Evolutionary conservation across 2,797 vertebrate species (phyloP).

Genomic region (Leuciscus waleckii): DNA sequence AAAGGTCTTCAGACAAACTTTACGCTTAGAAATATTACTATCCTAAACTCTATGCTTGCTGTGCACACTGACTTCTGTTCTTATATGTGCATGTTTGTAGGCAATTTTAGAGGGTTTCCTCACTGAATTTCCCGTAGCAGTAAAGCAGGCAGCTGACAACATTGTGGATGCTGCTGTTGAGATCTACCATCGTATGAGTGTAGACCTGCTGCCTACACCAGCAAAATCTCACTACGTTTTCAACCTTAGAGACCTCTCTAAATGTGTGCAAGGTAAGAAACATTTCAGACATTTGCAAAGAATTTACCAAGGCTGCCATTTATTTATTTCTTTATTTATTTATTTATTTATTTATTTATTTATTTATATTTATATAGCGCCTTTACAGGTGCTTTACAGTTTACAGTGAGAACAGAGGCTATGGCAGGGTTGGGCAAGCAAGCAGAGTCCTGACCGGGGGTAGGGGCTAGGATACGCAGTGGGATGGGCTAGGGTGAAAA

Average conservation of each 20-base stretch:
- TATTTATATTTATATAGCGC: no score
- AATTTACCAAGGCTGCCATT: not conserved
- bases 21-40: not conserved
- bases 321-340: no score
- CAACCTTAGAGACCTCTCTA: slow-evolving; percentile 88
- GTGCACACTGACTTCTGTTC: not conserved
- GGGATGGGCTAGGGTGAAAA: no score
- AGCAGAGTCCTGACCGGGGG: no score
- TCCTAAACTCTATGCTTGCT: not conserved
- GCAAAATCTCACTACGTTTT: slow-evolving; percentile 91
- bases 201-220: slow-evolving; percentile 88
- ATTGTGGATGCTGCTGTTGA: slow-evolving; percentile 87
- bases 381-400: no score
- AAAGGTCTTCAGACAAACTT: not conserved
- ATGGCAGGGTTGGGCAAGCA: no score
- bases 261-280: slow-evolving; percentile 87
- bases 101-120: slow-evolving; percentile 86
- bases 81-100: slow-evolving; percentile 64
- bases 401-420: no score
- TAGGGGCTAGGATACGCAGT: no score
- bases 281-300: slow-evolving; percentile 6
- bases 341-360: no score
- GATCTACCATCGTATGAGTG: slow-evolving; percentile 87
- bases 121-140: slow-evolving; percentile 79
- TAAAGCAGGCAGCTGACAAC: slow-evolving; percentile 78